Conservation (phyloP, 1,140 invertebrate species). For the Cryptotermes secundus region DNA sequence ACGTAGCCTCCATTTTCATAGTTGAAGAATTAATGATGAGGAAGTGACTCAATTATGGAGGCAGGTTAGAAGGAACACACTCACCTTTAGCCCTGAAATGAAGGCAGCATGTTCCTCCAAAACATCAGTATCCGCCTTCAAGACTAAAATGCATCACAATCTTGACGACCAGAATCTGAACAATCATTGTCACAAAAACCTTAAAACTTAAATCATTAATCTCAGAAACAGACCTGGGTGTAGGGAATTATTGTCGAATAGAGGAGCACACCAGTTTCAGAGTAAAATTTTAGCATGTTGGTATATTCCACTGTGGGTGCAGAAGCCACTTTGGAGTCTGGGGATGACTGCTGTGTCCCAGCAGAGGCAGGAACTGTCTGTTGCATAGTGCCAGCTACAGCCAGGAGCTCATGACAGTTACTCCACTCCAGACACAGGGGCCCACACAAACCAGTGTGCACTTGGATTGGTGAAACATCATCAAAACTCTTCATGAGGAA, state of each 20-base stretch:
- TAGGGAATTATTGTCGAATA: slow-evolving; percentile 76
- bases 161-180: no score
- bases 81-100: no score
- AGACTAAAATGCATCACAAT: no score
- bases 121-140: no score
- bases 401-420: slow-evolving; percentile 79
- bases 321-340: slow-evolving; percentile 11
- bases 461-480: slow-evolving; percentile 83
- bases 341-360: slow-evolving; percentile 37
- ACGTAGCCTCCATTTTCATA: no score
- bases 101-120: no score
- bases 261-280: slow-evolving; percentile 68
- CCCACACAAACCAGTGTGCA: slow-evolving; percentile 76
- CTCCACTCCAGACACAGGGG: slow-evolving; percentile 92
- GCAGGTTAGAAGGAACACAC: no score
- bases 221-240: slow-evolving; percentile 57
- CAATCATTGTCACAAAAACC: no score
- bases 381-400: slow-evolving; percentile 77
- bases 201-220: no score
- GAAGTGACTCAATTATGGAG: no score
- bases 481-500: slow-evolving; percentile 88
- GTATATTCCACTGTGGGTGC: slow-evolving; percentile 54
- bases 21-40: no score
- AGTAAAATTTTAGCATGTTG: slow-evolving; percentile 78
- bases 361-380: slow-evolving; percentile 40